Percentiles rank a stretch among this genome's conserved stretches.
These are phyloP conservation scores for Anorthoa munda DNA, from an alignment of 2,888 invertebrate species.

Conservation along the genomic window DNA sequence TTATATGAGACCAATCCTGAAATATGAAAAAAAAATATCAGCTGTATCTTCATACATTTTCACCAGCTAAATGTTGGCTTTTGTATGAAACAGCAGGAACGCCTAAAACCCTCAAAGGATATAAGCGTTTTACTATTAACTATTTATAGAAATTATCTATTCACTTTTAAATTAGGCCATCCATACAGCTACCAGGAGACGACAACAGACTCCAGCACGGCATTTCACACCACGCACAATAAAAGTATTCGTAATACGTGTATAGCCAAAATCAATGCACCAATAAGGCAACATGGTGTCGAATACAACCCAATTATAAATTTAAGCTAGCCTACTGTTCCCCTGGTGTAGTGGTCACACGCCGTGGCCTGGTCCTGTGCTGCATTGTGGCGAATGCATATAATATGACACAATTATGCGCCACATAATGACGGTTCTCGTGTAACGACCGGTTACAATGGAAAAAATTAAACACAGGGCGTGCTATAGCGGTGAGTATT, in stretches of 20 bases:
- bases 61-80: no score
- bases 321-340: constrained; percentile 17
- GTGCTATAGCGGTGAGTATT: constrained; percentile 1
- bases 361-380: constrained; percentile 1
- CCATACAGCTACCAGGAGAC: no score
- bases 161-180: no score
- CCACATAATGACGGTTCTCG: constrained; percentile 35
- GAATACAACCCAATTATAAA: constrained; percentile 27
- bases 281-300: background rate
- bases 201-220: no score
- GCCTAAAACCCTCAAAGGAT: no score
- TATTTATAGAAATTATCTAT: no score
- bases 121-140: no score
- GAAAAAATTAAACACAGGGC: constrained; percentile 40
- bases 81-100: no score
- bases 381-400: constrained; percentile 61
- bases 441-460: constrained; percentile 23
- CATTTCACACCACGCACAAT: background rate
- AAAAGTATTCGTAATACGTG: background rate
- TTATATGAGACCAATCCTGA: no score
- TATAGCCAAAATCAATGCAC: constrained; percentile 5
- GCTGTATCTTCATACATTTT: no score
- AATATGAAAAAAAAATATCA: no score
- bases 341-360: constrained; percentile 25
- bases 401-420: constrained; percentile 65